Evolutionary conservation across 2,797 vertebrate species (phyloP).

Genomic region (Falco novaeseelandiae): DNA sequence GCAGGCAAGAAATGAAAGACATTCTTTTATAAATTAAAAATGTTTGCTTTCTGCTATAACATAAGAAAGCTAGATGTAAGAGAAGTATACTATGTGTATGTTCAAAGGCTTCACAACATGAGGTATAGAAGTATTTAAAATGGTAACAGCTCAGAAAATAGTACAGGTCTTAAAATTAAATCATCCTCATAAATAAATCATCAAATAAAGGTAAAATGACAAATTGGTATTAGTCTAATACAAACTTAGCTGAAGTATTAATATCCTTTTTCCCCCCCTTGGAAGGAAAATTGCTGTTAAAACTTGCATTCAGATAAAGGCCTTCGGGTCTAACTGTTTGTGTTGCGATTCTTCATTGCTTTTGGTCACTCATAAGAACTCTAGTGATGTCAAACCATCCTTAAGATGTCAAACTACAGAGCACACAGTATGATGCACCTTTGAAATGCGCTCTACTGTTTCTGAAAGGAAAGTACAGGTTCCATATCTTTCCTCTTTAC

Average conservation of each 20-base stretch:
- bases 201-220: constrained; percentile 63
- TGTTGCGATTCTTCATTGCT: not conserved
- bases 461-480: not conserved
- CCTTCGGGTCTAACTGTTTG: not conserved
- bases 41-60: constrained; percentile 50
- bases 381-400: not conserved
- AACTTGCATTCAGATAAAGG: not conserved
- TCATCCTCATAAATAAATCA: constrained; percentile 61
- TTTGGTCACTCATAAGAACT: not conserved
- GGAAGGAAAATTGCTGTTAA: not conserved
- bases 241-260: constrained; percentile 40
- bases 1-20: constrained; percentile 57
- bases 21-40: constrained; percentile 73
- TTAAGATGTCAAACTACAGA: not conserved
- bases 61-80: constrained; percentile 43
- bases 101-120: constrained; percentile 66
- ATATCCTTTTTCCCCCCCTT: not conserved
- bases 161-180: constrained; percentile 52
- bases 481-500: not conserved
- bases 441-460: not conserved
- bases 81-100: constrained; percentile 44
- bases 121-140: constrained; percentile 61
- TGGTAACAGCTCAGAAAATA: constrained; percentile 58
- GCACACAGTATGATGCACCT: not conserved
- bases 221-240: constrained; percentile 66